Evolutionary conservation across 2,113 vertebrate species (phyloP).

Genomic region (Oryzias javanicus): DNA sequence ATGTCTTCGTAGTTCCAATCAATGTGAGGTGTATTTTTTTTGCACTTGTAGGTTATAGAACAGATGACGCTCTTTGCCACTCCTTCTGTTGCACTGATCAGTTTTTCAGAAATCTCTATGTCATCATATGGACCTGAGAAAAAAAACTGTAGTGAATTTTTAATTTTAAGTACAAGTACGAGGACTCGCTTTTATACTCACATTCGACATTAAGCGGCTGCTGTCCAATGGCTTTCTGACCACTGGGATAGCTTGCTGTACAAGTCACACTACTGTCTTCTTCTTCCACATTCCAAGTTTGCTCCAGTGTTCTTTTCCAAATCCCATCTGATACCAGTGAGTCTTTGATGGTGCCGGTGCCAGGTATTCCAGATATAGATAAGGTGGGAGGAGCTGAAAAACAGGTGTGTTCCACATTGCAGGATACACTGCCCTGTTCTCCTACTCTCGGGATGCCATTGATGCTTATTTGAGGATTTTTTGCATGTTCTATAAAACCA

Average conservation of each 20-base stretch:
- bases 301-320: conserved; percentile 49
- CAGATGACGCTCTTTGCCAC: conserved; percentile 55
- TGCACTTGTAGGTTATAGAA: conserved; percentile 55
- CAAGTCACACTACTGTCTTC: conserved; percentile 48
- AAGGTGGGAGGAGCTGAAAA: conserved; percentile 37
- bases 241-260: conserved; percentile 36
- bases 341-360: background rate
- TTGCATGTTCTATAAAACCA: conserved; percentile 40
- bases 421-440: conserved; percentile 49
- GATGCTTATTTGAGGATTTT: conserved; percentile 48
- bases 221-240: conserved; percentile 40
- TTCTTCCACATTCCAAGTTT: conserved; percentile 49
- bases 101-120: conserved; percentile 47
- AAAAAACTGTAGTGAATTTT: background rate
- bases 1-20: conserved; percentile 63
- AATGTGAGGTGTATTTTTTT: conserved; percentile 37
- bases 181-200: conserved; percentile 30
- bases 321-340: conserved; percentile 35
- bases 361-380: conserved; percentile 15
- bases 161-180: background rate
- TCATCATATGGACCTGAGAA: conserved; percentile 52
- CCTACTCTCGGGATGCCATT: conserved; percentile 47
- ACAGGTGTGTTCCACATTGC: conserved; percentile 55
- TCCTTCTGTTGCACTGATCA: conserved; percentile 42
- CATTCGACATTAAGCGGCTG: conserved; percentile 54